Conservation (phyloP, 2,888 invertebrate species). For the Nebria salina region DNA sequence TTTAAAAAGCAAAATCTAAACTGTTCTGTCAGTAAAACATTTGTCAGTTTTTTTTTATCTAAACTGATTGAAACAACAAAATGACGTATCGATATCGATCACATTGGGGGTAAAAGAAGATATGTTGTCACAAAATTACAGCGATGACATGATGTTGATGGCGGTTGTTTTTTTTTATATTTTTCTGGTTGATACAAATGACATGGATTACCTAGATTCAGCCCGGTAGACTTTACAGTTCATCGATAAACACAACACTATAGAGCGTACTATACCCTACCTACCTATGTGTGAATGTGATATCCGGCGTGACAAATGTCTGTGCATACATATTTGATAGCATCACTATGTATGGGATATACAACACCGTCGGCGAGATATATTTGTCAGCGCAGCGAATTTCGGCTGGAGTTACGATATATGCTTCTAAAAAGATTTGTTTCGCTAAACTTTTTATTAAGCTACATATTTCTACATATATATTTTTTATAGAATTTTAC, state of each 20-base stretch:
- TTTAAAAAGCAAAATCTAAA: neutral
- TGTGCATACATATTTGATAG: conserved; percentile 19
- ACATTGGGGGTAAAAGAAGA: neutral
- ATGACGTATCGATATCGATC: conserved; percentile 9
- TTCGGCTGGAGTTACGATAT: neutral
- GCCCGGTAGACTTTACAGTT: conserved; percentile 13
- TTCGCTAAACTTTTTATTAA: neutral
- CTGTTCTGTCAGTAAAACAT: too few species aligned
- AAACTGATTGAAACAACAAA: neutral
- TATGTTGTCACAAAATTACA: conserved; percentile 18
- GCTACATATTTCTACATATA: too few species aligned
- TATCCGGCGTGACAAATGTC: conserved; percentile 8
- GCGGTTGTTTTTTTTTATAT: conserved; percentile 8
- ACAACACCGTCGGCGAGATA: conserved; percentile 1
- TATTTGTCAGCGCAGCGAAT: neutral
- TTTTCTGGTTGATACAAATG: conserved; percentile 14
- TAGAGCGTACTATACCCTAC: neutral
- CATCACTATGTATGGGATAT: conserved; percentile 4
- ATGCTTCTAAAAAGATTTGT: neutral
- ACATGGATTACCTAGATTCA: neutral
- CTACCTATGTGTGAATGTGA: neutral
- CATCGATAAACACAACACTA: conserved; percentile 4
- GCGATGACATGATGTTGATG: conserved; percentile 22
- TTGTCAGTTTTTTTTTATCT: neutral
- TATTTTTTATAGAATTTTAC: too few species aligned